These are phyloP conservation scores for Dolichomitus sp. DNA, from an alignment of 2,888 invertebrate genomes.

Conservation along the genomic window DNA sequence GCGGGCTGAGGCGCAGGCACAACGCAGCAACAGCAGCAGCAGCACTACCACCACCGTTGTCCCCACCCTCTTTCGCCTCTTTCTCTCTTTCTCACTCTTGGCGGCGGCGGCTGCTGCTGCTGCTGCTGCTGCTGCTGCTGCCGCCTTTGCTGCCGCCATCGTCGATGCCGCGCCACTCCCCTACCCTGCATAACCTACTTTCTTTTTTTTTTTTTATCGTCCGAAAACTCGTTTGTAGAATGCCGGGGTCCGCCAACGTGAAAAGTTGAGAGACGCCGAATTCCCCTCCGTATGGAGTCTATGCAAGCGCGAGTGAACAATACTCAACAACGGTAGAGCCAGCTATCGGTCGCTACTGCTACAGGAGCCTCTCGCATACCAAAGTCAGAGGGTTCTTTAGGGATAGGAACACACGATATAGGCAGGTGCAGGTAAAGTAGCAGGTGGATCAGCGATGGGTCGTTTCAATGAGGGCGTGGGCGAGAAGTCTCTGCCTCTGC, in stretches of 20 bases:
- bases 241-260: conserved; percentile 29
- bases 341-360: conserved; percentile 24
- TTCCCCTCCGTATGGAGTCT: conserved; percentile 5
- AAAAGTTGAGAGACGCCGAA: conserved; percentile 51
- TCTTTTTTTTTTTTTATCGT: conserved; percentile 51
- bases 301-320: conserved; percentile 4
- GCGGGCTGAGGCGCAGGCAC: conserved; percentile 64
- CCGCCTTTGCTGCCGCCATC: conserved; percentile 57
- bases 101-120: no score
- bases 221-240: conserved; percentile 59
- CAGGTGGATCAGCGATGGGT: conserved; percentile 30
- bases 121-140: conserved; percentile 14
- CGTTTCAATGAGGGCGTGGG: conserved; percentile 45
- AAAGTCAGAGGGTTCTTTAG: conserved; percentile 22
- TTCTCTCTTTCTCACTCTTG: conserved; percentile 44
- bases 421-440: conserved; percentile 41
- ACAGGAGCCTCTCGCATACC: conserved; percentile 21
- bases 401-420: conserved; percentile 13
- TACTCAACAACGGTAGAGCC: not conserved
- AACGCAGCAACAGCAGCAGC: conserved; percentile 39
- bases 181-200: conserved; percentile 65
- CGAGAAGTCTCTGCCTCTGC: conserved; percentile 16
- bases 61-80: conserved; percentile 33
- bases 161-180: conserved; percentile 63
- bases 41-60: conserved; percentile 38